A percentile compares a stretch with the other conserved stretches of the same genome.
Conservation (phyloP, 2,888 invertebrate genomes). For the Neelides folsomi region DNA sequence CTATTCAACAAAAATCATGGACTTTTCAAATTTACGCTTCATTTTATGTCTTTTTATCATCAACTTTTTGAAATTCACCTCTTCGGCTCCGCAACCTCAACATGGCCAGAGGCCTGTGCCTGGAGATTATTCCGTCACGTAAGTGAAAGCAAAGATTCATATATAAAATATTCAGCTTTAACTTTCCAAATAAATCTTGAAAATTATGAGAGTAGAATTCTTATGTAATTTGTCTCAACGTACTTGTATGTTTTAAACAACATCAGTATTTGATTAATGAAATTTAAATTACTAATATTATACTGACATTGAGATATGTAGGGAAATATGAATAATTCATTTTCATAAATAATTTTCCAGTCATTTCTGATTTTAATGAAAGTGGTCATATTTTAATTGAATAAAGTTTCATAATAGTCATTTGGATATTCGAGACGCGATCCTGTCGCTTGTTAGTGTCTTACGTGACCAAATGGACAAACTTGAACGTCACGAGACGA, state of each 20-base stretch:
- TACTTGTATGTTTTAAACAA: neutral
- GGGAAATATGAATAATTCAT: too few species aligned
- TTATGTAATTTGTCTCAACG: neutral
- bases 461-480: constrained; percentile 67
- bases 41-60: neutral
- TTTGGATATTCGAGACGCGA: constrained; percentile 61
- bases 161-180: neutral
- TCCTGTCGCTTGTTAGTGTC: constrained; percentile 65
- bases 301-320: too few species aligned
- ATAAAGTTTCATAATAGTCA: constrained; percentile 40
- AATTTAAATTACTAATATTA: neutral
- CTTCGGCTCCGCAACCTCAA: constrained; percentile 4
- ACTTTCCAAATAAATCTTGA: constrained; percentile 1
- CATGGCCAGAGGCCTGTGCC: constrained; percentile 13
- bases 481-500: constrained; percentile 66
- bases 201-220: neutral
- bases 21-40: too few species aligned
- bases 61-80: neutral
- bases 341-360: too few species aligned
- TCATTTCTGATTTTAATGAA: too few species aligned
- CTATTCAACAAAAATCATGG: too few species aligned
- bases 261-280: neutral
- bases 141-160: constrained; percentile 4
- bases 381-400: too few species aligned
- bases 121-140: constrained; percentile 28